Evolutionary conservation across 2,113 vertebrate genomes (phyloP).

Genomic region (Amia ocellicauda): DNA sequence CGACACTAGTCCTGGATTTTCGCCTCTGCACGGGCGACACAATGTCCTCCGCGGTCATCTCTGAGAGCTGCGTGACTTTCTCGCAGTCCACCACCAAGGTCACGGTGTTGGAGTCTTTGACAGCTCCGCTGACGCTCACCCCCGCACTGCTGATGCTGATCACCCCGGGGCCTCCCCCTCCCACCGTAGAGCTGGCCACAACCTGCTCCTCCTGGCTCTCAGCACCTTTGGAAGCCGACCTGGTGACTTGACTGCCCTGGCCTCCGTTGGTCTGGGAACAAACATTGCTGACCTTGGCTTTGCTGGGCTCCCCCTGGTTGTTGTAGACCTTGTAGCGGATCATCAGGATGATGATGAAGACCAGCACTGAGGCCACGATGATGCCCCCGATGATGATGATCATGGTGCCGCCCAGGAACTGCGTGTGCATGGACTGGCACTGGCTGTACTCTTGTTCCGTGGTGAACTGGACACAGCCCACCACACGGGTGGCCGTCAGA

Average conservation of each 20-base stretch:
- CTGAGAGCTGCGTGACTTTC: slow-evolving; percentile 39
- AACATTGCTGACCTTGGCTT: slow-evolving; percentile 56
- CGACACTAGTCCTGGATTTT: slow-evolving; percentile 62
- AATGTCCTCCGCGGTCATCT: slow-evolving; percentile 49
- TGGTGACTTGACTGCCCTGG: slow-evolving; percentile 60
- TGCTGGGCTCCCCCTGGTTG: slow-evolving; percentile 65
- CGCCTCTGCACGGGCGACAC: slow-evolving; percentile 58
- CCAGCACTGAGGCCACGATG: slow-evolving; percentile 89
- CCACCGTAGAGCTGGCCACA: slow-evolving; percentile 28
- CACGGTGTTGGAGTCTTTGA: slow-evolving; percentile 58
- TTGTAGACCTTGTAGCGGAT: slow-evolving; percentile 89
- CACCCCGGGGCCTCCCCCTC: neutral
- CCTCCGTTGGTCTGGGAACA: slow-evolving; percentile 71
- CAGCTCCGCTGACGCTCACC: slow-evolving; percentile 45
- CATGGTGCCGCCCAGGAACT: slow-evolving; percentile 91
- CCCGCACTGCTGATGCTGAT: neutral
- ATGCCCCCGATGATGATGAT: slow-evolving; percentile 94
- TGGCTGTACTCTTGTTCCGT: slow-evolving; percentile 75
- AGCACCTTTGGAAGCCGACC: slow-evolving; percentile 57
- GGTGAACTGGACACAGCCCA: slow-evolving; percentile 80
- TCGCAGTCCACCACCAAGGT: slow-evolving; percentile 58
- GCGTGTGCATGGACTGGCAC: slow-evolving; percentile 79
- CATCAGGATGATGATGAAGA: slow-evolving; percentile 92
- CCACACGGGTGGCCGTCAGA: slow-evolving; percentile 73
- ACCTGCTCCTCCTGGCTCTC: slow-evolving; percentile 59